Evolutionary conservation across 2,888 invertebrate genomes (phyloP), one percentile per base, ranked within the genome.

Genomic region (Lasioglossum zephyrum): DNA sequence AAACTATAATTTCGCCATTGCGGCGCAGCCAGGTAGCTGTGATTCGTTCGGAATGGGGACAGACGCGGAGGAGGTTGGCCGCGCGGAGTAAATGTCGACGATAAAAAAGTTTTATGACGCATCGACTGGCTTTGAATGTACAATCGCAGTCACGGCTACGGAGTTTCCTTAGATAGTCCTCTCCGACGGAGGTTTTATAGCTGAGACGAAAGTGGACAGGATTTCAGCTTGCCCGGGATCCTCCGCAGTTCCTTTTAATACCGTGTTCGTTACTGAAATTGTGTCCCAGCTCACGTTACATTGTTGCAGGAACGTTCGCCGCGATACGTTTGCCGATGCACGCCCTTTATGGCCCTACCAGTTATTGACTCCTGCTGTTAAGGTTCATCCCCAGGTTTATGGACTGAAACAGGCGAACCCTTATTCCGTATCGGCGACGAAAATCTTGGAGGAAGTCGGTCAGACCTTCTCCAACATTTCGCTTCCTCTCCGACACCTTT

Each of bases 1-100:
- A 86, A 88, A 88, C 91, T 87, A 89, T 91, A 87, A 91, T 91
- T 87, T 85, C 86, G 81, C 83, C 84, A 84, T 88, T 85, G 44
- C 73, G 26, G 26, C 44, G 49, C n/a, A 57, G 57, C 18, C 70
- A 77, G 79, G 77, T 84, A 76, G 76, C 73, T 36, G 73, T 44
- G 73, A 72, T 41, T 73, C 41, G 60, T 41, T 60, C 26, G 53
- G 36, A 75, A 79, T 57, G 4, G 8, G 44, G 39, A 18, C 9
- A 66, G 39, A 2, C 2, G 31, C 4, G 4, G 47, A 44, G 4
- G 31, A 22, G 39, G 47, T 47, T 47, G 78, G n/a, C 0, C 0
- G 57, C 73, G 57, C 81, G 69, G 78, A 87, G 77, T 73, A 84
- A 90, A 86, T 75, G 88, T 69, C 74, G 79, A 47, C 72, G 72